phyloP scores from a whole-genome alignment of 2,888 invertebrate genomes.

The Suillia variegata region DNA sequence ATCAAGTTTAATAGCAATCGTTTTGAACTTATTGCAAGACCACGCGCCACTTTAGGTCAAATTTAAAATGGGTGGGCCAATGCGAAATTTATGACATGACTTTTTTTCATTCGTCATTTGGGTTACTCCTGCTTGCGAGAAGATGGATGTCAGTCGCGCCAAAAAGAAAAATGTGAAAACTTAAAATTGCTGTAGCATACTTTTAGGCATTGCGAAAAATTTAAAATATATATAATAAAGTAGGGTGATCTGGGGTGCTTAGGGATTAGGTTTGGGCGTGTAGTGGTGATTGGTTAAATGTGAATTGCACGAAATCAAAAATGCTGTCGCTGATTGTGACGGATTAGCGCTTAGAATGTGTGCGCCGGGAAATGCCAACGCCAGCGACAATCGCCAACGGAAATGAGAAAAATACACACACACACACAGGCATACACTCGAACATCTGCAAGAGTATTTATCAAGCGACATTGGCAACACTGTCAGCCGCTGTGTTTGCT shows the following conservation, averaged over 20 bases:
- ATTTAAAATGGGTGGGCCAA: not conserved
- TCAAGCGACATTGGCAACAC: not conserved
- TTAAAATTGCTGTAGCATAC: not conserved
- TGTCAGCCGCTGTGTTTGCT: constrained; percentile 1
- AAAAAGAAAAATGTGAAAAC: not conserved
- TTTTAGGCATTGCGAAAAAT: constrained; percentile 6
- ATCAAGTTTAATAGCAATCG: no score
- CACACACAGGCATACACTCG: no score
- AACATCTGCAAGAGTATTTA: not conserved
- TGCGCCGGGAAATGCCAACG: not conserved
- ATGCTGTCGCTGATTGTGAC: constrained; percentile 15
- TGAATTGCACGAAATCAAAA: not conserved
- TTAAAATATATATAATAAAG: not conserved
- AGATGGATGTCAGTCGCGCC: not conserved
- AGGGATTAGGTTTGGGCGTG: not conserved
- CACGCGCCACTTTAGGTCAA: not conserved
- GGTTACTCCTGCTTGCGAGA: no score
- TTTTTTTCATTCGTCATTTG: not conserved
- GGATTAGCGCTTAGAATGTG: constrained; percentile 21
- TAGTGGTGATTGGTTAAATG: not conserved
- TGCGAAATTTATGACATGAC: not conserved
- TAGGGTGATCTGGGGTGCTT: not conserved
- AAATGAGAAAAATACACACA: not conserved
- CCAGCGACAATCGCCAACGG: no score
- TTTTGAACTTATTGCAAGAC: no score